Evolutionary conservation across 53 echinoderm and acorn worm species (phyloP), one percentile per base, ranked within the genome.

Genomic region (Mesocentrotus franciscanus): DNA sequence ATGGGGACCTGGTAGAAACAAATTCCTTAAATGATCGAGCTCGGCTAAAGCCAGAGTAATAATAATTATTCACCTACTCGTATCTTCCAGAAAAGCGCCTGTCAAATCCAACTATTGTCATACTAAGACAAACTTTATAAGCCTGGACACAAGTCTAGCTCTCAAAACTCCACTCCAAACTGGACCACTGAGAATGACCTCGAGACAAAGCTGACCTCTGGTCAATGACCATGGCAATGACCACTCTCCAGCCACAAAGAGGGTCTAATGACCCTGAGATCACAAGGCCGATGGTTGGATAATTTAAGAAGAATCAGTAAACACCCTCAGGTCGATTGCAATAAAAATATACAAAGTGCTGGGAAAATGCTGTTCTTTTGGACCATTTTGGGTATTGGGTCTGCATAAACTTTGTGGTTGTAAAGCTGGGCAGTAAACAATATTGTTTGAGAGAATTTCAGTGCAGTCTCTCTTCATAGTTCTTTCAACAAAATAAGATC

Each of bases 301-400:
- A 74, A 74, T 74, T 74, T 74, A 1, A 74, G 74, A 74, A 74
- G 74, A 74, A 74, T 74, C 74, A 10, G 74, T 74, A 74, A 30
- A 74, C 2, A 12, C 29, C 74, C 74, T 74, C 11, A 1, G 74
- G 29, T 10, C 9, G 1, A 10, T 32, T 13, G 30, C 29, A 74
- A 32, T 74, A 29, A 74, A 74, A 74, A 74, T 74, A 74, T 74
- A 74, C 74, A 30, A 74, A 30, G 30, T 74, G 74, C 74, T 74
- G 32, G 74, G 68, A 30, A 74, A 74, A 27, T 74, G 30, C 30
- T 10, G 12, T 74, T 30, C 27, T 72, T 72, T 29, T 30, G 66
- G 66, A 18, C 10, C 11, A 32, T 11, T 74, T 29, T 10, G 10
- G 74, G 30, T 74, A 14, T 29, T 18, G 30, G 32, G 0, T 74